These are phyloP conservation scores for Hemiprocne comata DNA, from an alignment of 2,113 vertebrate genomes.

Conservation along the genomic window DNA sequence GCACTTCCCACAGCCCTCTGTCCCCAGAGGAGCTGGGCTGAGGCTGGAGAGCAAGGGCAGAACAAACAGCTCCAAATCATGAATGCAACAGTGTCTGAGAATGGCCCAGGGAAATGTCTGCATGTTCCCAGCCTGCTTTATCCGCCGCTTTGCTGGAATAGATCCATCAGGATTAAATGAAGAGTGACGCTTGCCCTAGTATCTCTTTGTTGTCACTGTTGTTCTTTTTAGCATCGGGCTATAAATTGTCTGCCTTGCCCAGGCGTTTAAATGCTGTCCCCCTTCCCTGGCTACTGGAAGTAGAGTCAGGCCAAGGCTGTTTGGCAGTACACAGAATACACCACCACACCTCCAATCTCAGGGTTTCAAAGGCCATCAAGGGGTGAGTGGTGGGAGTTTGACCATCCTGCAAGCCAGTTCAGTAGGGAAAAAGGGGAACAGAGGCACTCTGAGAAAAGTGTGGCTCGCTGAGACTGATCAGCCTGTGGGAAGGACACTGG, in stretches of 20 bases:
- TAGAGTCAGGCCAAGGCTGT: neutral
- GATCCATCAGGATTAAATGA: neutral
- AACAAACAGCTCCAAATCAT: neutral
- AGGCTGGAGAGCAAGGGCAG: neutral
- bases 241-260: neutral
- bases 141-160: neutral
- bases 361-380: neutral
- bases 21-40: neutral
- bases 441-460: neutral
- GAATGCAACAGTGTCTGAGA: neutral
- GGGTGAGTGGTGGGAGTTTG: neutral
- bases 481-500: neutral
- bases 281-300: neutral
- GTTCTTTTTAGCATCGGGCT: neutral
- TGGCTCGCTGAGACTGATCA: neutral
- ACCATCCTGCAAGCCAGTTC: neutral
- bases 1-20: neutral
- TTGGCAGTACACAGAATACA: too few species aligned
- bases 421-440: neutral
- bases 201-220: neutral
- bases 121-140: neutral
- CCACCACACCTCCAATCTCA: neutral
- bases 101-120: neutral
- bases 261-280: neutral
- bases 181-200: neutral